Evolutionary conservation across 1,140 invertebrate species (phyloP).

Genomic region (Stegodyphus mimosarum): DNA sequence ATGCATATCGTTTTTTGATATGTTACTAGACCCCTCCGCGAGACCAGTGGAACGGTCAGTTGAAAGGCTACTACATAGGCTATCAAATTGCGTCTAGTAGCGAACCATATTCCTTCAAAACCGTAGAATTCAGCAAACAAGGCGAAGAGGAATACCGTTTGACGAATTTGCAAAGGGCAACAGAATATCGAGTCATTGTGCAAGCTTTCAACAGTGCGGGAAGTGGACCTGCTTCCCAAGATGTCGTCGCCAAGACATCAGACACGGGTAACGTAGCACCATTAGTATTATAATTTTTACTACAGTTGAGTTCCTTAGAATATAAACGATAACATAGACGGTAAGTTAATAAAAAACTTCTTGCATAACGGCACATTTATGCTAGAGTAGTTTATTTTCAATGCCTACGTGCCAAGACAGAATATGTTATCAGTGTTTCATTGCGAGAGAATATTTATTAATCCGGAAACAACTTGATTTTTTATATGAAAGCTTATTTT

Average conservation of each 20-base stretch:
- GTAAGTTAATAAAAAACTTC: no score
- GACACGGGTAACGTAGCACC: conserved; percentile 52
- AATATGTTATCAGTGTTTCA: no score
- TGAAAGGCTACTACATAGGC: conserved; percentile 83
- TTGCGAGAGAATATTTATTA: no score
- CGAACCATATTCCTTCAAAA: conserved; percentile 91
- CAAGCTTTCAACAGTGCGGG: conserved; percentile 63
- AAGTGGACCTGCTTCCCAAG: conserved; percentile 63
- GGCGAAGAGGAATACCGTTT: conserved; percentile 62
- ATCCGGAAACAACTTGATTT: no score
- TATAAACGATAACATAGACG: no score
- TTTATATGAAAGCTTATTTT: no score
- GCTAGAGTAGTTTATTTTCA: no score
- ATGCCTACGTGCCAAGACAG: no score
- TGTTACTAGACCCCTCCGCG: conserved; percentile 76
- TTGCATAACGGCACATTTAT: no score
- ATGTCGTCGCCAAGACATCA: conserved; percentile 60
- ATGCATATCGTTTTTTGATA: not conserved
- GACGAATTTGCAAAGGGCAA: conserved; percentile 58
- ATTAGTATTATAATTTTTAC: no score
- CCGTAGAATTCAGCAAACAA: conserved; percentile 89
- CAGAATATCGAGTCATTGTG: conserved; percentile 62
- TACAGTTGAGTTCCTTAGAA: no score
- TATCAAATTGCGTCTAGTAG: conserved; percentile 88
- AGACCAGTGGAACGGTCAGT: conserved; percentile 93